Evolutionary conservation across 2,797 vertebrate genomes (phyloP).

Genomic region (Falco columbarius): DNA sequence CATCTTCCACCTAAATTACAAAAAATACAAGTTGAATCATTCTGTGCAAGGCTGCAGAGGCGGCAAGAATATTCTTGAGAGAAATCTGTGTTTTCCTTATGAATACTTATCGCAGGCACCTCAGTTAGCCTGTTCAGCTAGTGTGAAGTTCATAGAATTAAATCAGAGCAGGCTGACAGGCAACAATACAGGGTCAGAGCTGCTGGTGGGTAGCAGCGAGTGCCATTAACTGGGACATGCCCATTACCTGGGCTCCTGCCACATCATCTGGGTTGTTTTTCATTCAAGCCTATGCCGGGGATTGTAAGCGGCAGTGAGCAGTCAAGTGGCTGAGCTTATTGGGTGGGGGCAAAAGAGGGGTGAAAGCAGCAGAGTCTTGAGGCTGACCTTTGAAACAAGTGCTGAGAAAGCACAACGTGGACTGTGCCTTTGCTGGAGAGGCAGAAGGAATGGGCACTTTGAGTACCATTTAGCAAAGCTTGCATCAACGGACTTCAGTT

Average conservation of each 20-base stretch:
- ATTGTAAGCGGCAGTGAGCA: background rate
- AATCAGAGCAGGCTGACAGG: background rate
- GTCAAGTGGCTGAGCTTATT: background rate
- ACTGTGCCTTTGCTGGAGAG: background rate
- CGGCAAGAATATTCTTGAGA: background rate
- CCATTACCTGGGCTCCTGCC: accelerated
- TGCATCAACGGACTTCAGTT: background rate
- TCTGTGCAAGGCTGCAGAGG: background rate
- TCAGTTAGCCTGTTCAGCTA: background rate
- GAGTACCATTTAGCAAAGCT: background rate
- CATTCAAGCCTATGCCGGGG: background rate
- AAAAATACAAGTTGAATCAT: background rate
- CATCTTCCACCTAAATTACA: background rate
- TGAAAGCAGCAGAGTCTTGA: background rate
- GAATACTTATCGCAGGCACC: background rate
- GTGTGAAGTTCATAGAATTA: background rate
- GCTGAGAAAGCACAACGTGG: background rate
- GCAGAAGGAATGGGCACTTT: background rate
- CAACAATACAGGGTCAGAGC: accelerated
- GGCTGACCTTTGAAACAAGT: background rate
- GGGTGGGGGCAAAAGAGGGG: background rate
- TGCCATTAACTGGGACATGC: background rate
- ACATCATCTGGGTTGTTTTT: accelerated
- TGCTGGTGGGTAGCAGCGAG: accelerated
- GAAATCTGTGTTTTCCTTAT: background rate